Evolutionary conservation across 1,140 invertebrate species (phyloP), one percentile per base, ranked within the genome.

Genomic region (Halotydeus destructor): DNA sequence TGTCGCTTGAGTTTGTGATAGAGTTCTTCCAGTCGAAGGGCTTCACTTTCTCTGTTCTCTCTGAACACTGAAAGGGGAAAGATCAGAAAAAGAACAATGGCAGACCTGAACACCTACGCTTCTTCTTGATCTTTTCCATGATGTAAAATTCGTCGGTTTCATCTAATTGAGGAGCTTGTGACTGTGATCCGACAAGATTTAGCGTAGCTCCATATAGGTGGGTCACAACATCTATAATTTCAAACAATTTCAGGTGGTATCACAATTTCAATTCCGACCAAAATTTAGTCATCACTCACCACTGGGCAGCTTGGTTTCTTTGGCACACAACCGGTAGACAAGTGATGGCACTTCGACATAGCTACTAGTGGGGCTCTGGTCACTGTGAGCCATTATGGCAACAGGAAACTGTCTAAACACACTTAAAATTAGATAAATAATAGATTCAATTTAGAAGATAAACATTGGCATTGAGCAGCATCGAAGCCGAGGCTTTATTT

Each of bases 61-160:
- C 23, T 22, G 12, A 33, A 8, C 40, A 45, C 44, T 45, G 38
- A 38, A 19, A 1, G 22, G 9, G 8, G 35, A 14, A 24, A 38
- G 24, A 16, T n/a, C 34, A 2, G 23, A 19, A 25, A 32, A 40
- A 40, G n/a, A n/a, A 43, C 30, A 41, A 5, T 21, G 6, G 5
- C 9, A 6, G 4, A 18, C 24, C 8, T 8, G 11, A 36, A 33
- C 1, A 40, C 37, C 21, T 45, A 45, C 44, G 38, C 5, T 24
- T 27, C 35, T 41, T 31, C 26, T 38, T 34, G 4, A 45, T 36
- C 30, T 41, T 45, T 11, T 18, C 21, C 1, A 45, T 30, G 12
- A 45, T 14, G 30, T 45, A 45, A 33, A 40, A 24, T 26, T 45
- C 44, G n/a, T 45, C 38, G 18, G 27, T 21, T 16, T 40, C 38